These are phyloP conservation scores for Emmelina monodactyla DNA, from an alignment of 2,888 invertebrate species.

Conservation along the genomic window DNA sequence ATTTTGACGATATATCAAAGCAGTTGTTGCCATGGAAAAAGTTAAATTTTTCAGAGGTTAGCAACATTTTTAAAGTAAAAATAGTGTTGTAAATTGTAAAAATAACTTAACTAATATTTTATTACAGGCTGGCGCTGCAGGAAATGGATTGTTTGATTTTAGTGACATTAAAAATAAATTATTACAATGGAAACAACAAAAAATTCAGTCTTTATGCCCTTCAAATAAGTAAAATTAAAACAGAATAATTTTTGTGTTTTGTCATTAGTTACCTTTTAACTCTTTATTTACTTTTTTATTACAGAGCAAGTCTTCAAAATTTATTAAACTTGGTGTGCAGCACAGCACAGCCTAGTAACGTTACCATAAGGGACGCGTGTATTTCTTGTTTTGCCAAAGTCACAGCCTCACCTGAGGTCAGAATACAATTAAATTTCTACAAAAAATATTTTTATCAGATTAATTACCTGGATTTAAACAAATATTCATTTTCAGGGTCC, in stretches of 20 bases:
- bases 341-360: constrained; percentile 68
- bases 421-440: no score
- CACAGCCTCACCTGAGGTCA: constrained; percentile 54
- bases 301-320: constrained; percentile 48
- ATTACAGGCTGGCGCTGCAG: constrained; percentile 37
- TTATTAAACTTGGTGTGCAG: constrained; percentile 70
- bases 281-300: constrained; percentile 8
- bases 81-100: not conserved
- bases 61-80: constrained; percentile 14
- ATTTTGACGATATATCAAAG: constrained; percentile 21
- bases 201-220: constrained; percentile 47
- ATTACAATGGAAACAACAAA: constrained; percentile 56
- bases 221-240: constrained; percentile 36
- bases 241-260: not conserved
- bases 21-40: constrained; percentile 17
- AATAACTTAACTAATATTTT: not conserved
- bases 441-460: no score
- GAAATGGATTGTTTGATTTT: constrained; percentile 52
- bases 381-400: constrained; percentile 70
- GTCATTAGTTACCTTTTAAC: not conserved
- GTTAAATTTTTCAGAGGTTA: constrained; percentile 51
- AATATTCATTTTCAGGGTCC: constrained; percentile 59
- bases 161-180: constrained; percentile 56
- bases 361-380: constrained; percentile 67
- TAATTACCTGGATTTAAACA: no score